These are phyloP conservation scores for Empidonax alnorum DNA, from an alignment of 2,113 vertebrate genomes.

Conservation along the genomic window DNA sequence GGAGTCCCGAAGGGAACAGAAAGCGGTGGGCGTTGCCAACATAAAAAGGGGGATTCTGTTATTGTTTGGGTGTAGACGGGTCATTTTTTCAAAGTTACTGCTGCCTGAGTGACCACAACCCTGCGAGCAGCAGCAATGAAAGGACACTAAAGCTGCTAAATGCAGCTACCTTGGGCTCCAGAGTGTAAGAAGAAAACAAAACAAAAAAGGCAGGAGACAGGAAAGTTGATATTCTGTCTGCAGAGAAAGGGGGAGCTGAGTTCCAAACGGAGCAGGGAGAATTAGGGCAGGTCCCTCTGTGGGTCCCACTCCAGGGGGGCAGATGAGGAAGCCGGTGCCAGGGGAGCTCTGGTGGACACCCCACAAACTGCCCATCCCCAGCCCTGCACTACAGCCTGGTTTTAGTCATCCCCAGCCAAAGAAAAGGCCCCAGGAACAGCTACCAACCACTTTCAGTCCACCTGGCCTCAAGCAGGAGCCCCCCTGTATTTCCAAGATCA, in stretches of 20 bases:
- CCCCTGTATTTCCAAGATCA: not conserved
- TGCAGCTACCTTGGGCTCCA: constrained; percentile 72
- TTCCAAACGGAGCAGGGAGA: constrained; percentile 18
- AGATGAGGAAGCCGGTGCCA: not conserved
- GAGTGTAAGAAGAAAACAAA: not conserved
- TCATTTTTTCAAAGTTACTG: constrained; percentile 89
- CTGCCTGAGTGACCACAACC: constrained; percentile 82
- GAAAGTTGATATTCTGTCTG: constrained; percentile 38
- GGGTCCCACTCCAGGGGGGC: not conserved
- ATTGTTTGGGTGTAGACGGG: constrained; percentile 89
- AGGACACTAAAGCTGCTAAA: constrained; percentile 77
- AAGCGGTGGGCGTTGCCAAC: constrained; percentile 85
- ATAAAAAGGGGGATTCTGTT: constrained; percentile 87
- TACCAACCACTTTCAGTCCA: not conserved
- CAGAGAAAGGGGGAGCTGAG: not conserved
- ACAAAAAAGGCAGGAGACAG: not conserved
- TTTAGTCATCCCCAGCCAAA: not conserved
- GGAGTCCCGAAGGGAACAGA: constrained; percentile 81
- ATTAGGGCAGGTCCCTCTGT: not conserved
- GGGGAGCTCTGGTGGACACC: not conserved
- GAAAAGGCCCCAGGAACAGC: not conserved
- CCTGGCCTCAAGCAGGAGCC: not conserved
- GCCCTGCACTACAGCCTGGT: not conserved
- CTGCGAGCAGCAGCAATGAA: constrained; percentile 72
- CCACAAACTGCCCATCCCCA: not conserved